Base-by-base conservation (phyloP, 1,140 invertebrate species). In the Planococcus citri region DNA sequence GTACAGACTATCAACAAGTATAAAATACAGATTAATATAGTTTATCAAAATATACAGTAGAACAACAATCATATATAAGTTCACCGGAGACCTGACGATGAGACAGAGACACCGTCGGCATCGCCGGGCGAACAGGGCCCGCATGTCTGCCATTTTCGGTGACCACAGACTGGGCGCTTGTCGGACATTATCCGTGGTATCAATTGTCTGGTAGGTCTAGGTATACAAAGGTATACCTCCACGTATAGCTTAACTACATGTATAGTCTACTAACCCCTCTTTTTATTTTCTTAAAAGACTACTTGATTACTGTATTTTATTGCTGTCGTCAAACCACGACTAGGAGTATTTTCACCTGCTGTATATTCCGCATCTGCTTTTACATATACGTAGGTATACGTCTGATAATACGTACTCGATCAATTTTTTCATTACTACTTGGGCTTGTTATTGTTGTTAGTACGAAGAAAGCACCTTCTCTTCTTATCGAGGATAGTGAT, bases 311-410 rank as follows among this genome's bases (percentile, higher is more conserved):
- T 51, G 41, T 51, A 51, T 51, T 51, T 51, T 51, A 51, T 51
- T 51, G 41, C 41, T 51, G 41, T 51, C 41, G 41, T 51, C 41
- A n/a, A 51, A 51, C 41, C n/a, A n/a, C n/a, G n/a, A n/a, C n/a
- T n/a, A n/a, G n/a, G n/a, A n/a, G n/a, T 51, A n/a, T 51, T 51
- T 51, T 51, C 41, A 51, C 41, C 41, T 51, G 41, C 41, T 51
- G 41, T 51, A 51, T 51, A 51, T 20, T 51, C 41, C 41, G 17
- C 41, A 51, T 51, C 41, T 51, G 41, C 41, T 51, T 51, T 14
- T 51, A 9, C 17, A 14, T n/a, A 51, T 51, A 6, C 41, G 41
- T 9, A 9, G 17, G 17, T 51, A 51, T 20, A n/a, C 41, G n/a
- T n/a, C n/a, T n/a, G n/a, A n/a, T n/a, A n/a, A n/a, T n/a, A n/a